Evolutionary conservation across 2,113 vertebrate species (phyloP), one percentile per base, ranked within the genome.

Genomic region (Xiphorhynchus elegans): DNA sequence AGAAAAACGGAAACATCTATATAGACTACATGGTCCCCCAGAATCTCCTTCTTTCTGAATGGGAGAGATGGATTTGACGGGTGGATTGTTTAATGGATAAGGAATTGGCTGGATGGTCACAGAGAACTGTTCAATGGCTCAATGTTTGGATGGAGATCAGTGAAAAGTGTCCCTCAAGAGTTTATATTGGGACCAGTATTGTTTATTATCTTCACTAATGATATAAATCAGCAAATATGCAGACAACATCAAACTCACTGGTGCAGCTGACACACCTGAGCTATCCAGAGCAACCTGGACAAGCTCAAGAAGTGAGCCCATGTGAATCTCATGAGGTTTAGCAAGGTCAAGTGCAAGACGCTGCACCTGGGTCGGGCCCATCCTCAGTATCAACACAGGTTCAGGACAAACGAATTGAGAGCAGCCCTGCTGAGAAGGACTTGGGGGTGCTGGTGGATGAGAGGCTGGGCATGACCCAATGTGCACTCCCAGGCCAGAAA

Each of bases 171-270:
- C 4, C 31, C n/a, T 11, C 3, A 9, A 17, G 12, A 3, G 13
- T 28, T 24, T 4, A 1, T 42, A 64, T 0, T 0, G 19, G 26
- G 17, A 64, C 31, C 20, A 46, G 10, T 35, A 4, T 60, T 50
- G 35, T 44, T 90, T 25, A 64, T 0, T 44, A 33, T 33, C 20
- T 44, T 83, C 40, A 47, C 20, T 46, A 49, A 11, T 28, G 7
- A 75, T 39, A 68, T 0, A 26, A 13, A 28, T 20, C 44, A 5
- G 3, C 42, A 39, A 47, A 24, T 28, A 9, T 28, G 10, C 55
- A 53, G 39, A 13, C 3, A 17, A 28, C 13, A 63, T 26, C 23
- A 78, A 42, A 10, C 13, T 73, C 26, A 46, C 25, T 26, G 20
- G 33, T 13, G 13, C 6, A 2, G 37, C 10, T 72, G 35, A 52